A percentile compares a stretch with the other conserved stretches of the same genome.
Evolutionary conservation across 2,797 vertebrate genomes (phyloP).

Genomic region (Okamejei kenojei): DNA sequence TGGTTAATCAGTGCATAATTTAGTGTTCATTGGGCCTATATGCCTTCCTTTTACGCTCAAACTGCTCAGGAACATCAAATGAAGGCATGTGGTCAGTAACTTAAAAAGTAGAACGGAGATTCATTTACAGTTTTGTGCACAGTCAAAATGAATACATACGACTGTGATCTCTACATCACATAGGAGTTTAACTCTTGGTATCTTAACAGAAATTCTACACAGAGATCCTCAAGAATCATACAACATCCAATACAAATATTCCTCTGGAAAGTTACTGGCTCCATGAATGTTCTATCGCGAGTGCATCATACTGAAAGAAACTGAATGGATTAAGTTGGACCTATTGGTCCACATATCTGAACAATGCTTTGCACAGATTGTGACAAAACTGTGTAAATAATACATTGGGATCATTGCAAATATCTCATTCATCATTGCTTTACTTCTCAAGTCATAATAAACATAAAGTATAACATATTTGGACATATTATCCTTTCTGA

Average conservation of each 20-base stretch:
- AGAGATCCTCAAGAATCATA: neutral
- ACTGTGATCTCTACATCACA: neutral
- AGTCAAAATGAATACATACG: neutral
- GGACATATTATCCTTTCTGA: conserved; percentile 34
- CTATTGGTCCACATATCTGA: neutral
- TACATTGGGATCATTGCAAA: conserved; percentile 24
- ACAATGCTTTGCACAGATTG: neutral
- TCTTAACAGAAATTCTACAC: neutral
- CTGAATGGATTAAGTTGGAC: neutral
- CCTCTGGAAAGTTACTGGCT: neutral
- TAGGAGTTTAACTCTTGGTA: neutral
- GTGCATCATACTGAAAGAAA: neutral
- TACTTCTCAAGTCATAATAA: conserved; percentile 30
- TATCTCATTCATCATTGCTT: conserved; percentile 14
- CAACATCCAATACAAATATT: neutral
- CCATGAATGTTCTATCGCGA: neutral
- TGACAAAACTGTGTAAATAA: neutral
- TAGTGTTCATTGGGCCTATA: neutral
- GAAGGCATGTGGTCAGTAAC: neutral
- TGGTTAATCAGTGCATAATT: no score
- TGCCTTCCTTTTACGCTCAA: neutral
- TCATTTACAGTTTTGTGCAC: neutral
- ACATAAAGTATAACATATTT: conserved; percentile 1
- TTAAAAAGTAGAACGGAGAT: neutral
- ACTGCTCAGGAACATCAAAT: neutral